These are phyloP conservation scores for Agrenia bidenticulata DNA, from an alignment of 2,888 invertebrate genomes.

Conservation along the genomic window DNA sequence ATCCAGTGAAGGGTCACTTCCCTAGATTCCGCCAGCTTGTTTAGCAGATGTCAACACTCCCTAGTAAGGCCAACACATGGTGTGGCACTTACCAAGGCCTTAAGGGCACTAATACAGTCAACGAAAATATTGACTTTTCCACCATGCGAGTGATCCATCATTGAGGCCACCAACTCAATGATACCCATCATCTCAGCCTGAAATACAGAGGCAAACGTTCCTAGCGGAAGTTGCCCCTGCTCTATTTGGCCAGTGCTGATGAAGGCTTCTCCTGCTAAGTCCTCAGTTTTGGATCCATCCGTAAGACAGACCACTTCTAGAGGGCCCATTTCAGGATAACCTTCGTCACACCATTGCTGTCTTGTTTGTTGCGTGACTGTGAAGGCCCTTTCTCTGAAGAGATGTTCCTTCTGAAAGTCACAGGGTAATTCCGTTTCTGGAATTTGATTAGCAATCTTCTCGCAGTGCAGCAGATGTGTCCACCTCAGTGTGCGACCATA, in stretches of 20 bases:
- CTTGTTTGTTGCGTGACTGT: background rate
- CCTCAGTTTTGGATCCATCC: background rate
- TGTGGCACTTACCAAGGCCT: background rate
- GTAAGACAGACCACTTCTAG: background rate
- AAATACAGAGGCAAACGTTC: background rate
- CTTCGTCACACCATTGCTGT: background rate
- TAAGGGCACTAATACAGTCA: background rate
- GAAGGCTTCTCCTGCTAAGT: background rate
- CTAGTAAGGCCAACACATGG: background rate
- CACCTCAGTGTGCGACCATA: background rate
- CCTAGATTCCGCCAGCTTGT: background rate
- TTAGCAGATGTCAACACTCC: background rate
- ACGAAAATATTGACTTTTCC: too few relatives aligned
- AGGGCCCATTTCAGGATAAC: background rate
- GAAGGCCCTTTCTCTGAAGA: background rate
- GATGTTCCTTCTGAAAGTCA: background rate
- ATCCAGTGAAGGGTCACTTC: background rate
- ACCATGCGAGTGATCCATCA: background rate
- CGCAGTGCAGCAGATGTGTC: background rate
- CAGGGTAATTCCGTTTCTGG: background rate
- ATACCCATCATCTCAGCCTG: background rate
- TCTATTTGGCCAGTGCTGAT: too few relatives aligned
- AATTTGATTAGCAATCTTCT: background rate
- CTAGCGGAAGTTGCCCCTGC: background rate
- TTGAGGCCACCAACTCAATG: background rate